A percentile compares a stretch with the other conserved stretches of the same genome.
These are phyloP conservation scores for Rhagium mordax DNA, from an alignment of 2,888 invertebrate species.

Conservation along the genomic window DNA sequence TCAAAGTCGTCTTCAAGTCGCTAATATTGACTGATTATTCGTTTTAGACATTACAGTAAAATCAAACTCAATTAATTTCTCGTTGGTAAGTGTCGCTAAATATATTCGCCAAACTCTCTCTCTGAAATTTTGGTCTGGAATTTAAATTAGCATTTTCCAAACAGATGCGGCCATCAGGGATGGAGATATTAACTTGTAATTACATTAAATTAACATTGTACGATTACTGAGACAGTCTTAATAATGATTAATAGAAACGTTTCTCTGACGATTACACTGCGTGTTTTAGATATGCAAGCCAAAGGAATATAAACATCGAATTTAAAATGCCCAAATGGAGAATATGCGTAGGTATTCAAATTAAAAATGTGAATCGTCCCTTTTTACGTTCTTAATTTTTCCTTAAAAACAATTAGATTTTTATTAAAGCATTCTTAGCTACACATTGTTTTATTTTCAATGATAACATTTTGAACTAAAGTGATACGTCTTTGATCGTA, in stretches of 20 bases:
- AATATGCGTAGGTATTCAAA: not conserved
- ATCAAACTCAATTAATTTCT: conserved; percentile 58
- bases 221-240: conserved; percentile 66
- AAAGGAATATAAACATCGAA: not conserved
- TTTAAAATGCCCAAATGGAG: not conserved
- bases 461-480: too few relatives aligned
- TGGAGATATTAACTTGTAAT: conserved; percentile 69
- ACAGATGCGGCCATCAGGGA: conserved; percentile 66
- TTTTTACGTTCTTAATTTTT: too few relatives aligned
- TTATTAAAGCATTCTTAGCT: too few relatives aligned
- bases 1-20: conserved; percentile 43
- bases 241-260: conserved; percentile 68
- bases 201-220: conserved; percentile 68
- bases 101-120: conserved; percentile 40
- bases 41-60: conserved; percentile 41
- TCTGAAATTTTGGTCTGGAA: conserved; percentile 50
- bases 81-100: conserved; percentile 53
- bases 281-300: conserved; percentile 14
- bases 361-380: too few relatives aligned
- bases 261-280: conserved; percentile 32
- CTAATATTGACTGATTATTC: conserved; percentile 51
- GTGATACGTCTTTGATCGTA: too few relatives aligned
- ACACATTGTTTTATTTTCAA: too few relatives aligned
- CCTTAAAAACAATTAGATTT: too few relatives aligned
- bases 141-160: conserved; percentile 66